Percentiles rank a stretch among this genome's conserved stretches.
phyloP scores from a whole-genome alignment of 2,797 vertebrate genomes.

The Thripadectes ignobilis region DNA sequence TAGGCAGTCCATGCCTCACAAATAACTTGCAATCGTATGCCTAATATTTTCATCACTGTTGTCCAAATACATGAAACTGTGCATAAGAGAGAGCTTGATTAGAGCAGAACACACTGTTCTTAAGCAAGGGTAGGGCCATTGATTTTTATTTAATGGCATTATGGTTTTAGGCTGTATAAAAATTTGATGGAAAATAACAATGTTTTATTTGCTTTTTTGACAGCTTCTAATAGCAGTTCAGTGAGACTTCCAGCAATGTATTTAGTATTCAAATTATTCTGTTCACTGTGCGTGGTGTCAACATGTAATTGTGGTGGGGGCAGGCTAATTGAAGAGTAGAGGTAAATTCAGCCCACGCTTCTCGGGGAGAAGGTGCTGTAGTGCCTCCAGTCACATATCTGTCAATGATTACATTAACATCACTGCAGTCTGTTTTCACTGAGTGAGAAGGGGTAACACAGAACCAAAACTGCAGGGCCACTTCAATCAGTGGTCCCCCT shows the following conservation, averaged over 20 bases:
- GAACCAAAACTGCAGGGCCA: background rate
- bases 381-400: background rate
- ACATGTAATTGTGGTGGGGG: conserved; percentile 32
- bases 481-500: background rate
- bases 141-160: background rate
- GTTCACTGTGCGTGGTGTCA: background rate
- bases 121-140: background rate
- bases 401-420: background rate
- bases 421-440: background rate
- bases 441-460: background rate
- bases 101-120: background rate
- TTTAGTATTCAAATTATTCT: conserved; percentile 34
- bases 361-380: background rate
- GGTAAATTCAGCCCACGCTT: conserved; percentile 2
- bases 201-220: conserved; percentile 47
- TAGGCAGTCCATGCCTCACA: background rate
- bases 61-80: background rate
- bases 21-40: fast-evolving
- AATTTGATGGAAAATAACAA: background rate
- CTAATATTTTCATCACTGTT: background rate
- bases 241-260: conserved; percentile 30
- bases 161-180: conserved; percentile 20
- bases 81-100: background rate
- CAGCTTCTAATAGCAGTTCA: conserved; percentile 22
- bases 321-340: conserved; percentile 33